Conservation (phyloP, 2,113 vertebrate genomes). For the Scolopax mira region DNA sequence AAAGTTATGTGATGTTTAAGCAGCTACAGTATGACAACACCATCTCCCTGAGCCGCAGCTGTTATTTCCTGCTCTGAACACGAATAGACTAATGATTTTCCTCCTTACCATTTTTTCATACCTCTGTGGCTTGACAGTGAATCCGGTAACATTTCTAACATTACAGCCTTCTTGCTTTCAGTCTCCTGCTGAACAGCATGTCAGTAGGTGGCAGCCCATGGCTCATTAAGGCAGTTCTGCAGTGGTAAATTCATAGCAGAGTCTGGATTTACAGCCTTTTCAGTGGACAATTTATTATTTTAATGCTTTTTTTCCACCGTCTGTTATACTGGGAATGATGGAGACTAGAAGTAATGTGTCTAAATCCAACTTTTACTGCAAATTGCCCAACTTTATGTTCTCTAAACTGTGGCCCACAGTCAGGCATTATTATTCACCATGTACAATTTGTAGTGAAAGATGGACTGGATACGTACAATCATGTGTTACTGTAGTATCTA, state of each 20-base stretch:
- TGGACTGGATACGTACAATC: background rate
- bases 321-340: constrained; percentile 38
- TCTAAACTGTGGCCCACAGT: constrained; percentile 32
- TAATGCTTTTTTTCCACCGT: constrained; percentile 47
- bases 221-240: constrained; percentile 52
- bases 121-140: background rate
- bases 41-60: background rate
- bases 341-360: constrained; percentile 29
- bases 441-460: background rate
- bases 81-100: background rate
- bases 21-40: background rate
- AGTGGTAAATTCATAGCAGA: background rate
- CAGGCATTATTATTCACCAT: constrained; percentile 25
- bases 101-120: constrained; percentile 21
- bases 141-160: background rate
- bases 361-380: constrained; percentile 63
- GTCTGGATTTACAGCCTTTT: constrained; percentile 51
- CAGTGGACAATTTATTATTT: constrained; percentile 54
- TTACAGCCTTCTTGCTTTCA: constrained; percentile 7
- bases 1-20: background rate
- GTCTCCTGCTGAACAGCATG: constrained; percentile 18
- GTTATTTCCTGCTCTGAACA: background rate
- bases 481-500: background rate
- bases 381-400: constrained; percentile 50
- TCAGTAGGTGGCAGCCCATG: constrained; percentile 58